Base-by-base conservation (phyloP, 2,888 invertebrate genomes). In the Acrocyrtus sp. region DNA sequence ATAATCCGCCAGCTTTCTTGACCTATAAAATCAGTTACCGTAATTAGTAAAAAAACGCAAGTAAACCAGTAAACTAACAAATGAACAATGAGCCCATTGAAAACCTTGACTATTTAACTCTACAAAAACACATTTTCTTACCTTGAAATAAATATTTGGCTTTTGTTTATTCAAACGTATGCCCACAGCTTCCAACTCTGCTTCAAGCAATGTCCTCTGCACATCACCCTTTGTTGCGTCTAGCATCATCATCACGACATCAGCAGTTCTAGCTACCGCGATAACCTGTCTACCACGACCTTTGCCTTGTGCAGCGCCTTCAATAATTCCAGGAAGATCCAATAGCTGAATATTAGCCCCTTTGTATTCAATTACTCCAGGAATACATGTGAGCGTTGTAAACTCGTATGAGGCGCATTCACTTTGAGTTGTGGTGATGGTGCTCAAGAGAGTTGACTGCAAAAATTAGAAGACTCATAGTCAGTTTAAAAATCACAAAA, bases 241-340 rank as follows among this genome's bases (percentile, higher is more conserved):
- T 84, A 99, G 85, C 98, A 99, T 99, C 94, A 99, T 99, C 26
- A 99, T 87, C 41, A 99, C 96, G 81, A 99, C 86, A 86, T 99
- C 99, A 0, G 98, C 96, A 3, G 99, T 99, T 82, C 99, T 88
- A 0, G 98, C 99, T 8, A 99, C 99, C 15, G 99, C 98, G 84
- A 99, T 99, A 10, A 99, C 96, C 53, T 65, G 80, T 29, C 79
- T 47, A 47, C 80, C 80, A 47, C 79, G 58, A 63, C 78, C 78
- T 82, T 86, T 86, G 80, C 88, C 88, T 84, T 95, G 98, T 1
- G 98, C 92, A 77, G 99, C 99, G 72, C 99, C 99, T 88, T 99
- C 99, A 84, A 99, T 99, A 84, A 99, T 99, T 84, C 99, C 99
- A 69, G 99, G 99, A 84, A 99, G 89, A 89, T 99, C 99, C 0